phyloP scores from a whole-genome alignment of 1,140 invertebrate species.

The Hypsibius dujardini region DNA sequence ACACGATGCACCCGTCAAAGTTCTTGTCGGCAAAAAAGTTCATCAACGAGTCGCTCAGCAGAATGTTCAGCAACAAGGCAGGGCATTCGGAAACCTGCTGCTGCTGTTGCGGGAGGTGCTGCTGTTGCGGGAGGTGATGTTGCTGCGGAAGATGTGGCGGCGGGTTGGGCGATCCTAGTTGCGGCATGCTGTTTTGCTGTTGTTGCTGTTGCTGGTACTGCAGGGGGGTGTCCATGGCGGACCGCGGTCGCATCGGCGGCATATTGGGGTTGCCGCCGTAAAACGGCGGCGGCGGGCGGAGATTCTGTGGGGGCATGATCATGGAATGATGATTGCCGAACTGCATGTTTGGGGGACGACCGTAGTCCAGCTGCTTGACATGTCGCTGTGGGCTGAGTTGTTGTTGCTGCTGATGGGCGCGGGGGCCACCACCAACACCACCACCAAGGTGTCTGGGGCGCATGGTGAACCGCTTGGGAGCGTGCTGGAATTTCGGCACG shows the following conservation, averaged over 20 bases:
- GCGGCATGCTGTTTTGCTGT: background rate
- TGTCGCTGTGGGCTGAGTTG: background rate
- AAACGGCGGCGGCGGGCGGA: too few relatives aligned
- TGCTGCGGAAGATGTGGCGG: background rate
- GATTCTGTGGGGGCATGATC: too few relatives aligned
- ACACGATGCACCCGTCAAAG: conserved; percentile 91
- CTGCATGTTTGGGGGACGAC: too few relatives aligned
- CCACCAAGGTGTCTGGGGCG: conserved; percentile 25
- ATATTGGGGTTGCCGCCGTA: too few relatives aligned
- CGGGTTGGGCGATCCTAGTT: background rate
- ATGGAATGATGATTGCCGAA: too few relatives aligned
- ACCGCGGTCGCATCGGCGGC: conserved; percentile 21
- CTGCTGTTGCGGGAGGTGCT: conserved; percentile 23
- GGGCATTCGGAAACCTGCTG: conserved; percentile 48
- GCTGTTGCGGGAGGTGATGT: conserved; percentile 26
- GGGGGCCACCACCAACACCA: background rate
- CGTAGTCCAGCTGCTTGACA: too few relatives aligned
- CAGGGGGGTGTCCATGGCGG: background rate
- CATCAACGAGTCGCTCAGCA: conserved; percentile 70
- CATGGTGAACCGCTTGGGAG: conserved; percentile 16
- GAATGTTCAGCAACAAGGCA: conserved; percentile 70
- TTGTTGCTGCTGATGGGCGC: background rate
- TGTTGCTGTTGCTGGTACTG: conserved; percentile 3
- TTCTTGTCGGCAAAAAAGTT: conserved; percentile 92
- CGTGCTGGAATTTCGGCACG: background rate